Evolutionary conservation across 2,113 vertebrate genomes (phyloP).

Genomic region (Sciurus niger): DNA sequence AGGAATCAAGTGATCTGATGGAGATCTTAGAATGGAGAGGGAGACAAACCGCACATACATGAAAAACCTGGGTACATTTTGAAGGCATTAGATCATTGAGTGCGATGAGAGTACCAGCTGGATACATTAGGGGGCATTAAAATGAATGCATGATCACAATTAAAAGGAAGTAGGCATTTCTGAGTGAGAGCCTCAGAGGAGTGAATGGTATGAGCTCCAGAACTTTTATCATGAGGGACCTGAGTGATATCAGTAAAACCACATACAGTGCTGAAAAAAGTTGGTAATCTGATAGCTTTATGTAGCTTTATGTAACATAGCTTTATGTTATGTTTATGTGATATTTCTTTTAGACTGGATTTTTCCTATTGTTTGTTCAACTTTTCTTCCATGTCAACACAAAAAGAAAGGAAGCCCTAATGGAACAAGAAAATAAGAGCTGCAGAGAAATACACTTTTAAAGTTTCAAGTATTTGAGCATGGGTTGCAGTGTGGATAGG

Average conservation of each 20-base stretch:
- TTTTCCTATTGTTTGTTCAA: background rate
- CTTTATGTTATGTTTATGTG: too few relatives aligned
- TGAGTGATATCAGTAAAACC: background rate
- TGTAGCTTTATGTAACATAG: too few relatives aligned
- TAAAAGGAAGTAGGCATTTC: background rate
- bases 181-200: conserved; percentile 1
- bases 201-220: background rate
- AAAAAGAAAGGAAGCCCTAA: conserved; percentile 37
- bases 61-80: conserved; percentile 14
- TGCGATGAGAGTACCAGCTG: background rate
- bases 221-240: background rate
- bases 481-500: background rate
- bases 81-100: background rate
- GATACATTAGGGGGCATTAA: background rate
- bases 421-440: background rate
- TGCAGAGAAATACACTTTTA: background rate
- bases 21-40: background rate
- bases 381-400: background rate
- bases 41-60: background rate
- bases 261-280: background rate
- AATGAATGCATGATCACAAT: conserved; percentile 38
- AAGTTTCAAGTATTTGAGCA: conserved; percentile 1
- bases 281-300: conserved; percentile 32
- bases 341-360: too few relatives aligned
- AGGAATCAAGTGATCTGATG: conserved; percentile 5